A percentile compares a stretch with the other conserved stretches of the same genome.
Evolutionary conservation across 2,797 vertebrate species (phyloP).

Genomic region (Cynopterus sphinx): DNA sequence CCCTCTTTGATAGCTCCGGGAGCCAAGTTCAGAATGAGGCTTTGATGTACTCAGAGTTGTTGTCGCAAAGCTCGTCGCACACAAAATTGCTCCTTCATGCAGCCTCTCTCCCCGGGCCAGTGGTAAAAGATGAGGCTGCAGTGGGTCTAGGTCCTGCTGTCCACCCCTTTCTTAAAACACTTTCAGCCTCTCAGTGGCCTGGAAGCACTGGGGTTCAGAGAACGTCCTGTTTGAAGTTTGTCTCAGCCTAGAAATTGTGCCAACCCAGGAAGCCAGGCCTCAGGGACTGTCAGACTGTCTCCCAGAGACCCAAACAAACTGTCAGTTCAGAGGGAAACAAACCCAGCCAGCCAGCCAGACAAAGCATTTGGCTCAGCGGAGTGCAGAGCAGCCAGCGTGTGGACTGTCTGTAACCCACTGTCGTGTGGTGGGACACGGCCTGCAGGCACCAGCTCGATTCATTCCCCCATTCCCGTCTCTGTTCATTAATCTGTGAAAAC

Average conservation of each 20-base stretch:
- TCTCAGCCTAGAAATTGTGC: neutral
- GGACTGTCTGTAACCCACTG: neutral
- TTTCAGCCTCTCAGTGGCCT: fast-evolving
- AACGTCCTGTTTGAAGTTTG: neutral
- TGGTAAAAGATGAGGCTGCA: neutral
- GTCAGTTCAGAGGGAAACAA: neutral
- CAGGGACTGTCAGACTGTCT: neutral
- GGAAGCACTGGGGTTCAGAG: neutral
- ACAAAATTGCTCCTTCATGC: neutral
- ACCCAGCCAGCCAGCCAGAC: neutral
- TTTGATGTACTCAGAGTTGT: neutral
- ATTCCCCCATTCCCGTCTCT: neutral
- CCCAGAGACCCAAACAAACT: slow-evolving; percentile 40
- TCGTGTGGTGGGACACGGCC: fast-evolving
- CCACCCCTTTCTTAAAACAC: neutral
- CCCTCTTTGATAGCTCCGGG: neutral
- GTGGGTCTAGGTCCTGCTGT: neutral
- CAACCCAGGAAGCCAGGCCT: neutral
- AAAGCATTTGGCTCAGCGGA: neutral
- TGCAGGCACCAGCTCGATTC: fast-evolving
- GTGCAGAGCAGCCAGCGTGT: neutral
- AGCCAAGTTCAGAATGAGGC: neutral
- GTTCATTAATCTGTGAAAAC: neutral
- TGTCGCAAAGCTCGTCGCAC: neutral
- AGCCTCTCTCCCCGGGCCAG: fast-evolving